A percentile compares a stretch with the other conserved stretches of the same genome.
These are phyloP conservation scores for Lasiommata megera DNA, from an alignment of 2,888 invertebrate genomes.

Conservation along the genomic window DNA sequence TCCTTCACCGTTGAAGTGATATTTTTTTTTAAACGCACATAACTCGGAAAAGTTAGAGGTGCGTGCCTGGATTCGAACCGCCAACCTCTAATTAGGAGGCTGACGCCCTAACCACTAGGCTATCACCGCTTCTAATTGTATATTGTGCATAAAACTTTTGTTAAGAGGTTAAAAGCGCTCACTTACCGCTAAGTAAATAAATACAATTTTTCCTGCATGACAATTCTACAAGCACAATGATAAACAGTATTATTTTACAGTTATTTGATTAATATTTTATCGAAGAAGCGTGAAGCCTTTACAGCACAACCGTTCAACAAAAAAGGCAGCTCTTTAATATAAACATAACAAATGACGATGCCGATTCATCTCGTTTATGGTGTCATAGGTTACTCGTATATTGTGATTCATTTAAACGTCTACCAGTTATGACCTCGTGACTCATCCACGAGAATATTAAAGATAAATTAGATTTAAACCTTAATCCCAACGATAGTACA, in stretches of 20 bases:
- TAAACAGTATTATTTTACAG: neutral
- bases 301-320: neutral
- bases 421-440: neutral
- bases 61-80: no score
- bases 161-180: no score
- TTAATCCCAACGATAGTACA: no score
- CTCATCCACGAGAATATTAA: neutral
- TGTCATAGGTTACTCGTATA: neutral
- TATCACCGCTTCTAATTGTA: no score
- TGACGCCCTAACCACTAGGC: no score
- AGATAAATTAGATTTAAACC: neutral
- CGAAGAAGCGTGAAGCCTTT: neutral
- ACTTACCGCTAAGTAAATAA: constrained; percentile 5
- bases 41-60: no score
- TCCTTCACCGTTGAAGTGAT: no score
- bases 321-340: neutral
- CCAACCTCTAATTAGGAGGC: no score
- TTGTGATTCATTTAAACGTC: neutral
- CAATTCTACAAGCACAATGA: neutral
- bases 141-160: no score
- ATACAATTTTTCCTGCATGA: constrained; percentile 3
- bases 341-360: neutral
- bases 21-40: no score
- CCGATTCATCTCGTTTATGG: neutral
- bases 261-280: neutral